Percentiles rank a stretch among this genome's conserved stretches.
Conservation (phyloP, 2,797 vertebrate species). For the Tapirus indicus region DNA sequence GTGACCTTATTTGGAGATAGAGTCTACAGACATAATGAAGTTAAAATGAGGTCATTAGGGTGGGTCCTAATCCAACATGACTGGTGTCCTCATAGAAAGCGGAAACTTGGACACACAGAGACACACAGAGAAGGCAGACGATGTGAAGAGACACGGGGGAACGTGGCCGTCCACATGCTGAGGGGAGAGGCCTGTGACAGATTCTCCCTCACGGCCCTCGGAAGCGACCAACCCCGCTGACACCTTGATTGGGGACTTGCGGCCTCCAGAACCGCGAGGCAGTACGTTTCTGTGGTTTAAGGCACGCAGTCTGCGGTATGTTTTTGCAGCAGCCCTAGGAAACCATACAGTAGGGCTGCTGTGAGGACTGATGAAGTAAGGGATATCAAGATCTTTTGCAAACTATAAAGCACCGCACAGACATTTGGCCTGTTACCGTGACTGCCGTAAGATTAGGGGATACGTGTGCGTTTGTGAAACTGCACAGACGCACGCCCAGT, state of each 20-base stretch:
- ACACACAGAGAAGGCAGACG: rapidly evolving
- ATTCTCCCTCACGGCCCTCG: not conserved
- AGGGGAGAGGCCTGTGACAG: not conserved
- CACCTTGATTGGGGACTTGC: not conserved
- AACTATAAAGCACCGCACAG: not conserved
- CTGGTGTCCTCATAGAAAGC: not conserved
- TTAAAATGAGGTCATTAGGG: not conserved
- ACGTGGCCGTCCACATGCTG: rapidly evolving
- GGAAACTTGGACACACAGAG: not conserved
- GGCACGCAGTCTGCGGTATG: rapidly evolving
- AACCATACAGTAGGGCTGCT: not conserved
- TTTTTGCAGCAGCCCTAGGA: not conserved
- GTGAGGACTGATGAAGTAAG: not conserved
- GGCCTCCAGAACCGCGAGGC: not conserved
- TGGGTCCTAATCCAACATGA: not conserved
- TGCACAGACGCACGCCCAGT: not conserved
- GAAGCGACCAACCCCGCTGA: not conserved
- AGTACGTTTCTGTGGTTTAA: not conserved
- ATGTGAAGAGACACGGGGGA: not conserved
- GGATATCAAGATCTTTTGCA: not conserved
- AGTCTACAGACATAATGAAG: not conserved
- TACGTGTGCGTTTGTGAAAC: rapidly evolving
- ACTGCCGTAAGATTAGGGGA: rapidly evolving
- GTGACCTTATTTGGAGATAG: not conserved
- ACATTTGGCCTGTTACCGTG: rapidly evolving